Conservation (phyloP, 2,113 vertebrate species). For the Hiodon tergisus region DNA sequence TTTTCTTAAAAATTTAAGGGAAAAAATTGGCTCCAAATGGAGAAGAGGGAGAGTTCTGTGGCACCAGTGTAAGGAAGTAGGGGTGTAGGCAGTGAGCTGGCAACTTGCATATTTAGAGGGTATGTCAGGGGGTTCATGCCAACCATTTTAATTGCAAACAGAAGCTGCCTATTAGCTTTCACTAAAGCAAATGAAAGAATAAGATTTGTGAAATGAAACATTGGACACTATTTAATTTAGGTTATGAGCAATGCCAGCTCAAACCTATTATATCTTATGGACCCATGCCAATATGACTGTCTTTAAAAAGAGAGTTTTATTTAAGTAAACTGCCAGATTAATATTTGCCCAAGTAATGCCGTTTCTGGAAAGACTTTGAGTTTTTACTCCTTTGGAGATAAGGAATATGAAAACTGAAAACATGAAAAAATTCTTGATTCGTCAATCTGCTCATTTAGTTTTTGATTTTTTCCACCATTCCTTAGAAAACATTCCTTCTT, state of each 20-base stretch:
- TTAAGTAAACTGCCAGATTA: constrained; percentile 13
- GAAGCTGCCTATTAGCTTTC: constrained; percentile 58
- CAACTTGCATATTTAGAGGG: constrained; percentile 42
- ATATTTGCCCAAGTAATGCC: constrained; percentile 21
- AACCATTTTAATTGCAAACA: constrained; percentile 62
- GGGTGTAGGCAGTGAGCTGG: constrained; percentile 35
- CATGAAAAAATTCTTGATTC: too few species aligned
- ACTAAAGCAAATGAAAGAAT: constrained; percentile 24
- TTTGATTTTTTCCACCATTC: too few species aligned
- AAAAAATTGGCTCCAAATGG: constrained; percentile 56
- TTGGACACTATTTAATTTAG: constrained; percentile 38
- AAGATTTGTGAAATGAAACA: constrained; percentile 42
- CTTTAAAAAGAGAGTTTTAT: constrained; percentile 2
- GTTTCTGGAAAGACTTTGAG: constrained; percentile 6
- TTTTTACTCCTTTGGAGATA: background rate
- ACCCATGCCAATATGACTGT: constrained; percentile 6
- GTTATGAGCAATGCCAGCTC: constrained; percentile 28
- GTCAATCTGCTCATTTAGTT: too few species aligned
- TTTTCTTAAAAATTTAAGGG: constrained; percentile 55
- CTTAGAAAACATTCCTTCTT: too few species aligned
- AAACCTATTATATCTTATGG: constrained; percentile 31
- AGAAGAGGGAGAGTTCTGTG: constrained; percentile 51
- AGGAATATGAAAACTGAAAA: too few species aligned
- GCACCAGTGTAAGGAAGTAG: constrained; percentile 52
- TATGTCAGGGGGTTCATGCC: constrained; percentile 50